Conservation (phyloP, 1,140 invertebrate genomes). For the Zaprionus lachaisei region DNA sequence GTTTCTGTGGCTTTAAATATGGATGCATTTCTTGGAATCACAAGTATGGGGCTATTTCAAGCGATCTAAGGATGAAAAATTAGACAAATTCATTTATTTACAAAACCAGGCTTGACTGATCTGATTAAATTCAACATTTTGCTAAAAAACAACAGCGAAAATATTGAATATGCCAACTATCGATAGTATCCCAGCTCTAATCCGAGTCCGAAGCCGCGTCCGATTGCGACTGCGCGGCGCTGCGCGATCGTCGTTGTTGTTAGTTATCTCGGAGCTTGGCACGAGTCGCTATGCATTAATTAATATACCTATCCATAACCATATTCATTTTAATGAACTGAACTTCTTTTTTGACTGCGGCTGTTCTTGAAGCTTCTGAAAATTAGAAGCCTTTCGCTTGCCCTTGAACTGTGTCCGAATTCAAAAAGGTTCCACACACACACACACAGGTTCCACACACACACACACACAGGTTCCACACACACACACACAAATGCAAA, state of each 20-base stretch:
- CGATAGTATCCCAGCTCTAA: too few relatives aligned
- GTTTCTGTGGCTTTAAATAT: too few relatives aligned
- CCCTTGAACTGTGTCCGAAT: conserved; percentile 55
- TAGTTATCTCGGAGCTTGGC: conserved; percentile 50
- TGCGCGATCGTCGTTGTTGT: background rate
- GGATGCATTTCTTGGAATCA: too few relatives aligned
- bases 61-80: too few relatives aligned
- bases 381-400: conserved; percentile 67
- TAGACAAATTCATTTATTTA: too few relatives aligned
- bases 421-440: conserved; percentile 40
- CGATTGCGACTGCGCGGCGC: too few relatives aligned
- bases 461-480: background rate
- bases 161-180: too few relatives aligned
- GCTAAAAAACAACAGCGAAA: too few relatives aligned
- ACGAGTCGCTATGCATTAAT: conserved; percentile 77
- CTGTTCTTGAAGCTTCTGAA: conserved; percentile 47
- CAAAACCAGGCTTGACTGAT: too few relatives aligned
- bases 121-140: too few relatives aligned
- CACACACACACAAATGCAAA: background rate
- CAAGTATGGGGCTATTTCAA: too few relatives aligned
- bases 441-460: background rate
- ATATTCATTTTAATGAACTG: conserved; percentile 52
- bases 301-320: conserved; percentile 55
- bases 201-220: background rate
- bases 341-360: conserved; percentile 13